Conservation (phyloP, 2,113 vertebrate species). For the Mesembrinibis cayennensis region DNA sequence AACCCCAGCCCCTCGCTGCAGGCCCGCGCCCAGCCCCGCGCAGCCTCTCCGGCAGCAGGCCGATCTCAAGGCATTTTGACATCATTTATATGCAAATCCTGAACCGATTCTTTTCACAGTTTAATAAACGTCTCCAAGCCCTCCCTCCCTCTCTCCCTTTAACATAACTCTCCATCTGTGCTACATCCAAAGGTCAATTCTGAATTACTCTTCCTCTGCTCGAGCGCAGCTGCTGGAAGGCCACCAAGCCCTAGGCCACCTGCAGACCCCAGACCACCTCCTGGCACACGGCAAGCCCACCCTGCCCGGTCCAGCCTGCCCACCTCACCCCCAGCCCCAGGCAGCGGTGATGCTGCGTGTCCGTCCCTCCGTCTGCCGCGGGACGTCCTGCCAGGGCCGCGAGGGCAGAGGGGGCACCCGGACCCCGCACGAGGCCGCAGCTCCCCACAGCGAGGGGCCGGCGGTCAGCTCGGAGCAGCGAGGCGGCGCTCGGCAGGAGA, state of each 20-base stretch:
- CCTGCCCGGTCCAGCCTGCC: neutral
- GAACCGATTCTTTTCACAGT: neutral
- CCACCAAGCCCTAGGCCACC: neutral
- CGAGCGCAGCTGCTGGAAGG: neutral
- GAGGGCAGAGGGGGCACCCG: neutral
- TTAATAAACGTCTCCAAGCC: neutral
- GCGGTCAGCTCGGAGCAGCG: neutral
- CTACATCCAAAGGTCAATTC: neutral
- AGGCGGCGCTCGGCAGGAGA: fast-evolving
- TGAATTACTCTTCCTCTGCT: neutral
- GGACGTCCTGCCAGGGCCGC: fast-evolving
- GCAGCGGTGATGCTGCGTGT: fast-evolving
- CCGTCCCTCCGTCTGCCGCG: fast-evolving
- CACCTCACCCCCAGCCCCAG: neutral
- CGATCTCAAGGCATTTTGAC: neutral
- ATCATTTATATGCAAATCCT: neutral
- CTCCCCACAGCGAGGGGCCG: fast-evolving
- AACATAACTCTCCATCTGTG: neutral
- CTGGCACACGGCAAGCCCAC: fast-evolving
- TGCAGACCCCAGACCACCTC: neutral
- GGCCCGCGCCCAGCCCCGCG: neutral
- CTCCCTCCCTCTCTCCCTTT: neutral
- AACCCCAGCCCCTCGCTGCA: neutral
- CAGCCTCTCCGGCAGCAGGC: neutral
- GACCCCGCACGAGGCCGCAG: fast-evolving